Evolutionary conservation across 2,797 vertebrate species (phyloP).

Genomic region (Meriones psammophilus): DNA sequence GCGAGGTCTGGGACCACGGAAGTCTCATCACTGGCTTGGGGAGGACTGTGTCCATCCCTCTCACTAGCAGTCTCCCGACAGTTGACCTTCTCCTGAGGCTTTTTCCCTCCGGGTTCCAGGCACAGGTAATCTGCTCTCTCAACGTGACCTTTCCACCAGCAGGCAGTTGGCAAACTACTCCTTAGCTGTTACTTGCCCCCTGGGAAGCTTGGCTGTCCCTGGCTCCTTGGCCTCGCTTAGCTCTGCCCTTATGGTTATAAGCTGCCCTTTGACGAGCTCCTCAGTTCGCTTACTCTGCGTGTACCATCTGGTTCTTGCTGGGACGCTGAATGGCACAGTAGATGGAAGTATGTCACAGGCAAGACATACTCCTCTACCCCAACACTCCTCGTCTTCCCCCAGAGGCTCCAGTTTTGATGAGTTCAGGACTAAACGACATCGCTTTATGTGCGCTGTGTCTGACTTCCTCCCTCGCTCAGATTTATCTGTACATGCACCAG

Average conservation of each 20-base stretch:
- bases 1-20: not conserved
- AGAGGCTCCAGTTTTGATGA: not conserved
- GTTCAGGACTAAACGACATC: not conserved
- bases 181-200: not conserved
- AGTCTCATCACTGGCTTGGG: not conserved
- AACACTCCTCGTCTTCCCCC: not conserved
- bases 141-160: not conserved
- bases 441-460: not conserved
- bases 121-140: not conserved
- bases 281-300: not conserved
- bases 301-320: constrained; percentile 65
- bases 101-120: not conserved
- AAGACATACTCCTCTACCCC: not conserved
- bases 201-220: not conserved
- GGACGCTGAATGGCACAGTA: constrained; percentile 29
- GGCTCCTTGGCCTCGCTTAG: not conserved
- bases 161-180: not conserved
- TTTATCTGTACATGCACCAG: not conserved
- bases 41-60: not conserved
- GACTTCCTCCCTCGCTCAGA: constrained; percentile 11
- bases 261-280: constrained; percentile 53
- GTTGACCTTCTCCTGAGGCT: not conserved
- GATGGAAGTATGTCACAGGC: constrained; percentile 38
- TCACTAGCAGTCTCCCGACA: not conserved
- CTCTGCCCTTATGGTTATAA: constrained; percentile 17